Base-by-base conservation (phyloP, 2,113 vertebrate genomes). In the Cyphotilapia sp. region DNA sequence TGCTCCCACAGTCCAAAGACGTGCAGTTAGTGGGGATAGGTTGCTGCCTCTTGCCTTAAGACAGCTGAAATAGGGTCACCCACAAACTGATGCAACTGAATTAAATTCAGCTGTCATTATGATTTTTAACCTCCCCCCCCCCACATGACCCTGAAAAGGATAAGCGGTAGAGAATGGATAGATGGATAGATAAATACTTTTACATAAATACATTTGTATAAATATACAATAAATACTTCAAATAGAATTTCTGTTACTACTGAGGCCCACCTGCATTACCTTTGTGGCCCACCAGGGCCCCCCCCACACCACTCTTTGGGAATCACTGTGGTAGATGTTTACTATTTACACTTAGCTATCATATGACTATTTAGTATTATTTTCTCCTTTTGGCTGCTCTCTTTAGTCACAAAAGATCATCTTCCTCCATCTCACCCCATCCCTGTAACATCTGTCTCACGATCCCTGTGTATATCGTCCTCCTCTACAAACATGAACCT, bases 361-460 rank as follows among this genome's bases (percentile, higher is more conserved):
- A 59, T 59, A 59, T 59, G 13, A 2, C 56, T 59, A 59, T 59
- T 59, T 59, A 59, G 56, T 31, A 59, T 59, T 59, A 59, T 59
- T 31, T 31, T 59, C 56, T 59, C 27, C 27, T 17, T 31, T 59
- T 59, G 56, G 27, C 56, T 59, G 56, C 56, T 17, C 56, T 0
- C 56, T 59, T 59, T 31, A 59, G 56, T 17, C 56, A 59, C 27
- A 59, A 31, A 16, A 59, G 57, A 31, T 31, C 56, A 29, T 59
- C 56, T 59, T 59, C 56, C 24, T 0, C 7, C 56, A 59, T 59
- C 7, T 59, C 56, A 59, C 13, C 56, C 56, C 4, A 59, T 59
- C 0, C 56, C 56, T 9, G 56, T 16, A 59, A 59, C 56, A 59
- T 59, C 56, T 29, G 56, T 29, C 56, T 29, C 0, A 59, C 4